Evolutionary conservation across 2,113 vertebrate species (phyloP).

Genomic region (Hemicordylus capensis): DNA sequence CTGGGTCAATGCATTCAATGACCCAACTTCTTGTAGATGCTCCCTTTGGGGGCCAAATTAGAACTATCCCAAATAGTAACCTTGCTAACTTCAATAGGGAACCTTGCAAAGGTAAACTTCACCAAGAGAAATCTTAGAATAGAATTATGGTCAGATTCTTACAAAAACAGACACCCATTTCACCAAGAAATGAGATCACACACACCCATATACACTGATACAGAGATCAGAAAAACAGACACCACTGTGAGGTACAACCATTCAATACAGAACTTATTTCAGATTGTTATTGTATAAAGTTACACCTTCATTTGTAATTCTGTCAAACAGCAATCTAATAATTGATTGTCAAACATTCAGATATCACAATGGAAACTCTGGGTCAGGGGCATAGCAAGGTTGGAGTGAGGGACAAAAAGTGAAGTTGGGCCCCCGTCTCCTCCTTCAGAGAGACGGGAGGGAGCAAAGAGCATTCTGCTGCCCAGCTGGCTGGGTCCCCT

Average conservation of each 20-base stretch:
- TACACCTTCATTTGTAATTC: too few relatives aligned
- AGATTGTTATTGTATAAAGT: too few relatives aligned
- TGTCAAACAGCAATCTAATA: too few relatives aligned
- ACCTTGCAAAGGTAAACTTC: neutral
- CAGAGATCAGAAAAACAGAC: neutral
- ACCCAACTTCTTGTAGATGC: constrained; percentile 1
- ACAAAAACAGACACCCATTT: neutral
- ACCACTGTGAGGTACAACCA: neutral
- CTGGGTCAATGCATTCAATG: constrained; percentile 20
- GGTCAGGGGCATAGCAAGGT: too few relatives aligned
- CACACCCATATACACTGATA: neutral
- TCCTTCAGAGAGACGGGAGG: too few relatives aligned
- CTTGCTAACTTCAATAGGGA: neutral
- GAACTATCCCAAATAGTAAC: neutral
- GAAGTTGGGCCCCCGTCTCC: too few relatives aligned
- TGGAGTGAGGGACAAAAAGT: too few relatives aligned
- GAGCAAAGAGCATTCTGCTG: too few relatives aligned
- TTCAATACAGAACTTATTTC: neutral
- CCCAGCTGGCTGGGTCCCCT: too few relatives aligned
- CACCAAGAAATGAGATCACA: neutral
- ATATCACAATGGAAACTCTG: too few relatives aligned
- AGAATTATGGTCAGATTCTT: neutral
- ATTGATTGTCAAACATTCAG: too few relatives aligned
- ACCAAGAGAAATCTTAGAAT: neutral
- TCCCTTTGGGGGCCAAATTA: neutral